Evolutionary conservation across 2,797 vertebrate species (phyloP), one percentile per base, ranked within the genome.

Genomic region (Tragelaphus oryx): DNA sequence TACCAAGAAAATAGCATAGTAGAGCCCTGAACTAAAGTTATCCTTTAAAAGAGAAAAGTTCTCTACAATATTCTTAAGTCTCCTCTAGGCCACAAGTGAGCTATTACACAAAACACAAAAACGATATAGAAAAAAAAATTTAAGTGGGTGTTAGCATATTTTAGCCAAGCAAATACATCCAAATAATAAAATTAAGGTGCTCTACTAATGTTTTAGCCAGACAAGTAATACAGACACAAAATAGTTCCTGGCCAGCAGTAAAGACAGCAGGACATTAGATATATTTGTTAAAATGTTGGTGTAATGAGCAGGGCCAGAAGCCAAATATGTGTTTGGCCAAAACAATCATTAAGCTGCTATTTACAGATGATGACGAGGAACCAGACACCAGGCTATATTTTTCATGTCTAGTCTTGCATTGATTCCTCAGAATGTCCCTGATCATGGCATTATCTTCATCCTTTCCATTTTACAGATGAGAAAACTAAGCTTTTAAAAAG

Each of bases 101-200:
- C 65, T 95, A 82, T 89, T 88, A 96, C 89, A 87, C 50, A 94
- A 91, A 96, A 78, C 57, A 94, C 65, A 91, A 78, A 86, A 95
- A 93, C 0, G 14, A 95, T 4, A 71, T 22, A 90, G 74, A 94
- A 97, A 81, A 8, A 8, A 44, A 92, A 96, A 95, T 82, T 81
- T 83, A 87, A 96, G 92, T 95, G 85, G 79, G 92, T 93, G 90
- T 87, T 87, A 82, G 85, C 83, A 95, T 44, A 95, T 94, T 80
- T 95, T 95, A 93, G 92, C 93, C 95, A 97, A 97, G 54, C 13
- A 76, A 96, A 92, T 92, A 90, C 65, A 96, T 92, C 65, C 17
- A 59, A 94, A 94, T 87, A 92, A 89, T 82, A 92, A 93, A 94
- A 96, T 68, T 85, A 96, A 86, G 54, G 55, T 85, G 20, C 28